Conservation (phyloP, 2,888 invertebrate genomes). For the Ashinkailepas kermadecensis region DNA sequence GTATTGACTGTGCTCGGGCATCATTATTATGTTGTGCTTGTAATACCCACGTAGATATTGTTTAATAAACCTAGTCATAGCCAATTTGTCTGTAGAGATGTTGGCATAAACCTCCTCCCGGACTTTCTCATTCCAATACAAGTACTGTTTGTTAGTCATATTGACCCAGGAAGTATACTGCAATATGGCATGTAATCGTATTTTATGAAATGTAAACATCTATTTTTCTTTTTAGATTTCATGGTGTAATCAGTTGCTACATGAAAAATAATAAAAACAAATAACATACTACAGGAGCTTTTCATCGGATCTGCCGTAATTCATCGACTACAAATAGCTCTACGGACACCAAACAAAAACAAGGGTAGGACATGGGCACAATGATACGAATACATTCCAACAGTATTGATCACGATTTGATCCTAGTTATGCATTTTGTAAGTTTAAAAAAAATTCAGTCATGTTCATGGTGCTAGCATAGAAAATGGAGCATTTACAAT, state of each 20-base stretch:
- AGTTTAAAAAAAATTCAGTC: not conserved
- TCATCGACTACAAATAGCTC: not conserved
- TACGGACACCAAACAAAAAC: not conserved
- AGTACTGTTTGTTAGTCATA: not conserved
- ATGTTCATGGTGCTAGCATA: no score
- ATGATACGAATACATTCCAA: not conserved
- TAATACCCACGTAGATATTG: not conserved
- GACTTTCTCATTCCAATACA: conserved; percentile 5
- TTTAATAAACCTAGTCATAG: not conserved
- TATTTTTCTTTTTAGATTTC: conserved; percentile 22
- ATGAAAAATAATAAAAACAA: conserved; percentile 18
- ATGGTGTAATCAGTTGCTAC: conserved; percentile 22
- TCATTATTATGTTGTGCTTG: not conserved
- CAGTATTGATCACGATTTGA: not conserved
- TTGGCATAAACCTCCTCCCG: not conserved
- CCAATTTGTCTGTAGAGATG: not conserved
- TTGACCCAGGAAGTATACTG: not conserved
- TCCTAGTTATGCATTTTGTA: not conserved
- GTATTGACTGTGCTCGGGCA: not conserved
- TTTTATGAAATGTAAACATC: conserved; percentile 14
- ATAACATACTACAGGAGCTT: not conserved
- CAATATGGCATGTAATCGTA: conserved; percentile 11
- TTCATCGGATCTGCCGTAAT: not conserved
- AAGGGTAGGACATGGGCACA: not conserved
- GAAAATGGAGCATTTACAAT: no score